phyloP scores from a whole-genome alignment of 2,888 invertebrate genomes.

The Hemistola chrysoprasaria region DNA sequence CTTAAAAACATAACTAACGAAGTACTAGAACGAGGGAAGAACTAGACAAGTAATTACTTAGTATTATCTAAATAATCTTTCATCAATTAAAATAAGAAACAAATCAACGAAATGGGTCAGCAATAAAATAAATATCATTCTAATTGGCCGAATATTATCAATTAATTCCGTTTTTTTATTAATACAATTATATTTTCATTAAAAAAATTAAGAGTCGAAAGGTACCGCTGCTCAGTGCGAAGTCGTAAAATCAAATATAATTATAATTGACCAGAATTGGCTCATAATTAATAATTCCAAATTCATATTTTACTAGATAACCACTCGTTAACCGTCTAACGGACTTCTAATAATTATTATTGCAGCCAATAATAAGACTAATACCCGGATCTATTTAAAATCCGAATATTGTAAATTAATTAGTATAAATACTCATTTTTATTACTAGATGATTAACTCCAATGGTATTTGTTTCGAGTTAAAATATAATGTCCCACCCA shows the following conservation, averaged over 20 bases:
- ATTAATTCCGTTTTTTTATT: neutral
- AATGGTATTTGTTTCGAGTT: too few relatives aligned
- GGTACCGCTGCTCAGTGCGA: too few relatives aligned
- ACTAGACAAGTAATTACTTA: neutral
- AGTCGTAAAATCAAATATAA: constrained; percentile 13
- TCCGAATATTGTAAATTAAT: too few relatives aligned
- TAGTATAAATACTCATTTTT: too few relatives aligned
- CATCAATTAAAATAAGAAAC: neutral
- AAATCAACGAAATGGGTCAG: constrained; percentile 19
- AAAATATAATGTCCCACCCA: too few relatives aligned
- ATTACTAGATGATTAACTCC: too few relatives aligned
- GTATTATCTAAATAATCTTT: neutral
- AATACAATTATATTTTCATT: constrained; percentile 11
- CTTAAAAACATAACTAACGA: too few relatives aligned
- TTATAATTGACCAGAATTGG: constrained; percentile 9
- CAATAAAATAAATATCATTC: constrained; percentile 21
- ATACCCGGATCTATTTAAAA: too few relatives aligned
- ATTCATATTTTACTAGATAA: constrained; percentile 3
- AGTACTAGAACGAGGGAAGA: too few relatives aligned
- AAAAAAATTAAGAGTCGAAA: constrained; percentile 6
- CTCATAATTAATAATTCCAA: constrained; percentile 2
- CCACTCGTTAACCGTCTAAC: neutral
- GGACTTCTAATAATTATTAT: neutral
- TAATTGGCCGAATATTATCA: constrained; percentile 8
- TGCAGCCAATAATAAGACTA: too few relatives aligned